Conservation (phyloP, 2,113 vertebrate genomes). For the Steatornis caripensis region DNA sequence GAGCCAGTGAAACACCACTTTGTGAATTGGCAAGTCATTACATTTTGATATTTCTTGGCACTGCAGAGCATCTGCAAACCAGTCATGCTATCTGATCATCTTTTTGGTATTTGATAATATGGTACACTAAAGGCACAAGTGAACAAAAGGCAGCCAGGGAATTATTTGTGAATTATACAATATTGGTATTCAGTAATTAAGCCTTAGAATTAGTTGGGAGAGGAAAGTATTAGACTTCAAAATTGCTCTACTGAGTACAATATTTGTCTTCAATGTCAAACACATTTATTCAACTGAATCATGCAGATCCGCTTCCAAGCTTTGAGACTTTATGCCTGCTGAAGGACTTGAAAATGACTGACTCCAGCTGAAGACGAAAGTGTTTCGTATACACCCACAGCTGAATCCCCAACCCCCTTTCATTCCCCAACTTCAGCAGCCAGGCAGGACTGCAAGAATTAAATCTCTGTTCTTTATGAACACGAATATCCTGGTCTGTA, state of each 20-base stretch:
- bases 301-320: slow-evolving; percentile 3
- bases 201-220: slow-evolving; percentile 52
- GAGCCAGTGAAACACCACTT: background rate
- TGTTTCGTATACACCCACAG: background rate
- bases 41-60: slow-evolving; percentile 6
- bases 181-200: slow-evolving; percentile 60
- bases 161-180: slow-evolving; percentile 60
- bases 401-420: background rate
- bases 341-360: slow-evolving; percentile 30
- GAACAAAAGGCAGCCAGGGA: slow-evolving; percentile 57
- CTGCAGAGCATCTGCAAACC: background rate
- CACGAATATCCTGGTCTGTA: background rate
- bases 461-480: background rate
- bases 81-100: background rate
- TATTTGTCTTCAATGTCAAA: slow-evolving; percentile 64
- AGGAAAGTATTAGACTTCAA: slow-evolving; percentile 44
- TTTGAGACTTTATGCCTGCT: slow-evolving; percentile 1
- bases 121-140: slow-evolving; percentile 4
- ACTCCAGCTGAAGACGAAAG: background rate
- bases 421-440: background rate
- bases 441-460: background rate
- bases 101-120: background rate
- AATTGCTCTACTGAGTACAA: slow-evolving; percentile 58
- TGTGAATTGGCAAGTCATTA: background rate
- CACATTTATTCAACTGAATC: slow-evolving; percentile 56